phyloP scores from a whole-genome alignment of 2,797 vertebrate genomes.

The Bucorvus abyssinicus region DNA sequence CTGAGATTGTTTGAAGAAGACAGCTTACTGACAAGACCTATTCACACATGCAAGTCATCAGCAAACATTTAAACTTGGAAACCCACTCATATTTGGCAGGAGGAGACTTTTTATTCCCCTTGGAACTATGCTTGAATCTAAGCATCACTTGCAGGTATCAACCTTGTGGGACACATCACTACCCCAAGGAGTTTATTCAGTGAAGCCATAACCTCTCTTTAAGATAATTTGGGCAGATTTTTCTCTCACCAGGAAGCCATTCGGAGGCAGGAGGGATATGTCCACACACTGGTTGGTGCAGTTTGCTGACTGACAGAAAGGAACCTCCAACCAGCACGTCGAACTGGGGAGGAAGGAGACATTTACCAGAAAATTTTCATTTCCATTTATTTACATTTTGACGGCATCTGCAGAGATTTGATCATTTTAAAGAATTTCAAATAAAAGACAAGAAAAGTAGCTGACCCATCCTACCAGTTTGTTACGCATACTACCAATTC shows the following conservation, averaged over 20 bases:
- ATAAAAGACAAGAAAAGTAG: neutral
- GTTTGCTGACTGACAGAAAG: neutral
- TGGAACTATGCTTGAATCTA: neutral
- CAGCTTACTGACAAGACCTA: neutral
- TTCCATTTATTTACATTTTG: neutral
- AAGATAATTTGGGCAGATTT: neutral
- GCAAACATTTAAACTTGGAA: neutral
- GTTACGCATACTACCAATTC: neutral
- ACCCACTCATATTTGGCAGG: neutral
- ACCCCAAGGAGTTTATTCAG: neutral
- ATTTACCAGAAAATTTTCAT: neutral
- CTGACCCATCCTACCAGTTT: neutral
- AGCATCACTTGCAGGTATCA: neutral
- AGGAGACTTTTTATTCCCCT: neutral
- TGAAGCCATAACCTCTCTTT: neutral
- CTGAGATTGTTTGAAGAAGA: neutral
- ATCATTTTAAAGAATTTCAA: neutral
- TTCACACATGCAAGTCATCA: neutral
- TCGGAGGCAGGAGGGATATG: neutral
- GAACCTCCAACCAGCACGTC: neutral
- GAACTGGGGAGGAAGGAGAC: neutral
- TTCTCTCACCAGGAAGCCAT: neutral
- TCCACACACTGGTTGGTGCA: neutral
- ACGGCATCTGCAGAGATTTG: neutral
- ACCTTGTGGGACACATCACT: neutral